Base-by-base conservation (phyloP, 2,797 vertebrate species). In the Kryptopterus vitreolus region DNA sequence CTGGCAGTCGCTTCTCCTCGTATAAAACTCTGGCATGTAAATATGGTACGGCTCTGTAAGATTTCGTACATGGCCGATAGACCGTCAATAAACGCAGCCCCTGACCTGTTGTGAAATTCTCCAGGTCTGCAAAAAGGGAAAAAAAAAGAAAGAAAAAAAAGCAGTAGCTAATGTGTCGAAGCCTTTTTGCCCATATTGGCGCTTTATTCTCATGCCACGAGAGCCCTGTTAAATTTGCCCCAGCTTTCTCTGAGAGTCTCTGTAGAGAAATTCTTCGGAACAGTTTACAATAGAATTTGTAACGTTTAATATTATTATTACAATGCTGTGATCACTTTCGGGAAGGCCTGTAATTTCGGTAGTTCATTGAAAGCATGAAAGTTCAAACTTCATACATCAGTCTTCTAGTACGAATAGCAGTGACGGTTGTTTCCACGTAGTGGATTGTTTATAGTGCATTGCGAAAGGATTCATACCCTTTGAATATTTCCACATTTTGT, bases 51-150 rank as follows among this genome's bases (percentile, higher is more conserved):
- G 15, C 59, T 48, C 58, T 26, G 61, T 48, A 61, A 61, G 48
- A 73, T 38, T 81, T 69, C n/a, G 12, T 69, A 33, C 78, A 62
- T 43, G 62, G 35, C 22, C 31, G 76, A 81, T 71, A 68, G 48
- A 68, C 18, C 13, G 53, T 66, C 31, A 61, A 76, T 31, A 73
- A 77, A 72, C 52, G 38, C 65, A 35, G 31, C 59, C 24, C 38
- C 18, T 43, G 55, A 31, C 59, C 38, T 76, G 80, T 53, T 55
- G 80, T 68, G 76, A 84, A 77, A 77, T 72, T 79, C 48, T 24
- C 24, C 75, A 26, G 24, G 10, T 22, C 26, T n/a, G 10, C 50
- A 33, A 33, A n/a, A n/a, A n/a, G n/a, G n/a, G n/a, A n/a, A n/a
- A n/a, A n/a, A n/a, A n/a, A n/a, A n/a, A n/a, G n/a, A n/a, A n/a